These are phyloP conservation scores for Numida meleagris DNA, from an alignment of 2,113 vertebrate genomes.

Conservation along the genomic window DNA sequence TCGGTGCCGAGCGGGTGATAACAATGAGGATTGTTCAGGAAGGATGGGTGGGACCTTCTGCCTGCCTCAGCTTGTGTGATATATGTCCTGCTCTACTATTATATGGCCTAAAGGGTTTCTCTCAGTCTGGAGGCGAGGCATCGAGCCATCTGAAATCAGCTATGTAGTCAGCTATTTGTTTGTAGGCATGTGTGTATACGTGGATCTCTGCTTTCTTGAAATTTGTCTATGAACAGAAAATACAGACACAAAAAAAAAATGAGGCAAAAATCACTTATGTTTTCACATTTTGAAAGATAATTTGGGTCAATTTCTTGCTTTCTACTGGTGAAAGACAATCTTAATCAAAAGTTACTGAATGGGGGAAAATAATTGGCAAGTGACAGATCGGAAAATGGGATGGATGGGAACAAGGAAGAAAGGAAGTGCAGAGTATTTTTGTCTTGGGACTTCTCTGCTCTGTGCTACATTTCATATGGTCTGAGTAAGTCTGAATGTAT, in stretches of 20 bases:
- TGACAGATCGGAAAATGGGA: background rate
- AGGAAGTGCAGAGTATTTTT: background rate
- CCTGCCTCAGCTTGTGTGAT: constrained; percentile 59
- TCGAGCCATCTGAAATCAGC: constrained; percentile 17
- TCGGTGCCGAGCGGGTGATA: constrained; percentile 36
- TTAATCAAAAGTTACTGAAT: background rate
- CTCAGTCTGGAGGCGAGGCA: constrained; percentile 13
- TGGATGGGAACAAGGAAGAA: background rate
- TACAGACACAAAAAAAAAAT: background rate
- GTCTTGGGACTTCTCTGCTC: background rate
- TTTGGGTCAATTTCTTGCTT: background rate
- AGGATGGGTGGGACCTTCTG: constrained; percentile 52
- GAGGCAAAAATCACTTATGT: background rate
- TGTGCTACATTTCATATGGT: background rate
- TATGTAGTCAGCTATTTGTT: background rate
- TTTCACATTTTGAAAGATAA: background rate
- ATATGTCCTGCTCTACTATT: constrained; percentile 23
- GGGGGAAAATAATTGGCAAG: background rate
- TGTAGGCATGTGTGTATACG: background rate
- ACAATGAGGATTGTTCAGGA: constrained; percentile 67
- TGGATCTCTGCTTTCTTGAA: constrained; percentile 4
- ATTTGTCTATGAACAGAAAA: background rate
- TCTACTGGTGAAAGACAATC: background rate
- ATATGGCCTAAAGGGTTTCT: constrained; percentile 47
- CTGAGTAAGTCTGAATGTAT: background rate